phyloP scores from a whole-genome alignment of 2,888 invertebrate species.

The Sarcophaga subvicina region DNA sequence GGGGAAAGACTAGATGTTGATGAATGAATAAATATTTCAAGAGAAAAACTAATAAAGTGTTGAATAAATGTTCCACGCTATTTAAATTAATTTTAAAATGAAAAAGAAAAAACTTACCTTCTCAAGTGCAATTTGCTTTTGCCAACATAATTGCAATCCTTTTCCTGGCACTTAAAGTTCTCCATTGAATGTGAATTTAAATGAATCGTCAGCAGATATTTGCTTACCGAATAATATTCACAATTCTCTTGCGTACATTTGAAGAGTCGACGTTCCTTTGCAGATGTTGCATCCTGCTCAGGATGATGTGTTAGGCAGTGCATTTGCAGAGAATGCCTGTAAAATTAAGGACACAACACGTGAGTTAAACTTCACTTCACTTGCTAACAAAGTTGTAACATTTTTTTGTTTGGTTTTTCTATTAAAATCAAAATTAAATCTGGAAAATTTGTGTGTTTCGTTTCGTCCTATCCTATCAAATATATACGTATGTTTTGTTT shows the following conservation, averaged over 20 bases:
- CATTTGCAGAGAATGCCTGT: constrained; percentile 64
- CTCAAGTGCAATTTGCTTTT: constrained; percentile 81
- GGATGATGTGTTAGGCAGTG: constrained; percentile 84
- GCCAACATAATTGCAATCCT: constrained; percentile 83
- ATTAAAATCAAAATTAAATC: constrained; percentile 68
- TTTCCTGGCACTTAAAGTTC: constrained; percentile 80
- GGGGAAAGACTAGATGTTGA: too few species aligned
- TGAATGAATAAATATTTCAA: too few species aligned
- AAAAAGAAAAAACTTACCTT: constrained; percentile 74
- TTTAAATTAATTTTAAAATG: background rate
- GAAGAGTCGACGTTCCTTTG: constrained; percentile 76
- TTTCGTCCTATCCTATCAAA: background rate
- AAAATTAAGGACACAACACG: constrained; percentile 54
- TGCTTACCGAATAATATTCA: constrained; percentile 83
- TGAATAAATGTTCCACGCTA: too few species aligned
- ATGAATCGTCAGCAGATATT: constrained; percentile 84
- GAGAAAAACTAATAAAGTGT: too few species aligned
- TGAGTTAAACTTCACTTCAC: constrained; percentile 33
- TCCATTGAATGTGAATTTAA: constrained; percentile 83
- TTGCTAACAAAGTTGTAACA: constrained; percentile 43
- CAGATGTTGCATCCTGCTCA: constrained; percentile 54
- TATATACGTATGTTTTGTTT: background rate
- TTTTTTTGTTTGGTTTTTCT: background rate
- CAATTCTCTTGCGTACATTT: constrained; percentile 84
- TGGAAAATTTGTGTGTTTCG: constrained; percentile 45